These are phyloP conservation scores for Manacus vitellinus DNA, from an alignment of 2,113 vertebrate species.

Conservation along the genomic window DNA sequence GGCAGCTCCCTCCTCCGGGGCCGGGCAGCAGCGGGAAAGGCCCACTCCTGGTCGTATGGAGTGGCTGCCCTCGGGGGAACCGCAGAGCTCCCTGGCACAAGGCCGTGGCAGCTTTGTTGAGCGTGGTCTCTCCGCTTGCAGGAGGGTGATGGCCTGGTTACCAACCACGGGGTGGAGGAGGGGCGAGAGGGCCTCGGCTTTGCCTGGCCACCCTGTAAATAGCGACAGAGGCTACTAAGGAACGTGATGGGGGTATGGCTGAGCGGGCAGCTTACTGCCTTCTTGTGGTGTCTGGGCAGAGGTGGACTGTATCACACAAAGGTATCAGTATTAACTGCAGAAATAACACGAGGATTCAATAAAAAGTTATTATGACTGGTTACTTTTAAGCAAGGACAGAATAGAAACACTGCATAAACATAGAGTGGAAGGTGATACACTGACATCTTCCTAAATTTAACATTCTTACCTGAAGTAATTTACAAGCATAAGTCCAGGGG, in stretches of 20 bases:
- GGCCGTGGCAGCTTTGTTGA: not conserved
- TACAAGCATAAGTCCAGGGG: not conserved
- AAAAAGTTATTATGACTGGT: not conserved
- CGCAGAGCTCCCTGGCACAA: not conserved
- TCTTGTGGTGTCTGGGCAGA: not conserved
- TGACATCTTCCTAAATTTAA: not conserved
- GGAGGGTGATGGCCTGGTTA: not conserved
- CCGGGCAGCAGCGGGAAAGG: not conserved
- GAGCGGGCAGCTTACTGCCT: not conserved
- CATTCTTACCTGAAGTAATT: not conserved
- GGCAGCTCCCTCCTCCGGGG: not conserved
- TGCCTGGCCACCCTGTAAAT: not conserved
- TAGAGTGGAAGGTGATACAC: not conserved
- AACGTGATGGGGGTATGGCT: not conserved
- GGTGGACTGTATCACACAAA: not conserved
- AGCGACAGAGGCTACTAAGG: not conserved
- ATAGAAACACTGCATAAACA: not conserved
- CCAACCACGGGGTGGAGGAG: not conserved
- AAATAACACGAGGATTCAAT: not conserved
- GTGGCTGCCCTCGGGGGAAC: not conserved
- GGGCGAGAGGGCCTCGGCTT: not conserved
- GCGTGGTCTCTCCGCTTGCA: not conserved
- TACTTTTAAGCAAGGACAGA: not conserved
- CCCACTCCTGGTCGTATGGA: not conserved
- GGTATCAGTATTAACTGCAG: not conserved